Evolutionary conservation across 2,888 invertebrate species (phyloP), one percentile per base, ranked within the genome.

Genomic region (Synanthedon myopaeformis): DNA sequence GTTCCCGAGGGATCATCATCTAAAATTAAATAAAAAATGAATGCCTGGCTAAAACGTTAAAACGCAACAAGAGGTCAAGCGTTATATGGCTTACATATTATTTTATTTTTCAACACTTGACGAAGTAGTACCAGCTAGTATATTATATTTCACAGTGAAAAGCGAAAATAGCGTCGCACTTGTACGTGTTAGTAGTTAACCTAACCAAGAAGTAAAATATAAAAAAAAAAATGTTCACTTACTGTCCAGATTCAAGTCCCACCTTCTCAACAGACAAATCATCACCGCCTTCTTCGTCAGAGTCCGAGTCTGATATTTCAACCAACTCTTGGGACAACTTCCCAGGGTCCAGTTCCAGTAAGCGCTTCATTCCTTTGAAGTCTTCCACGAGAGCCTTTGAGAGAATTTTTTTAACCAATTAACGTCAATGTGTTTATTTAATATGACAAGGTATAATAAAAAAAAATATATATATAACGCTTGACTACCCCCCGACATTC

Each of bases 241-340:
- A 13, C 45, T n/a, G 2, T 8, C 45, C 45, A 50, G 50, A 50
- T 11, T 35, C 35, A 6, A 35, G 35, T 35, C 35, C 35, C 35
- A 35, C 2, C 35, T 10, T 35, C 8, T 35, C 35, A 10, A 35
- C 35, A 10, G 35, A 35, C 35, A 35, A 35, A 35, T 35, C 65
- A 0, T 61, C 65, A 0, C 51, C 64, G 0, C 64, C 59, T 1
- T 79, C 85, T 0, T 72, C 76, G 1, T 87, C 87, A 0, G 80
- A 74, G 3, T 82, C 84, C 0, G 90, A 90, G 64, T 90, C 87
- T 0, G 82, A 80, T 53, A 88, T 83, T 65, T 86, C 84, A 8
- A 88, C 84, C 23, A 82, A 59, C 6, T 85, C 81, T 3, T 76
- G 67, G 0, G 67, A 54, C 0, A 59, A 53, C 4, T 64, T 67